Conservation (phyloP, 1,140 invertebrate species). For the Theocolax elegans region DNA sequence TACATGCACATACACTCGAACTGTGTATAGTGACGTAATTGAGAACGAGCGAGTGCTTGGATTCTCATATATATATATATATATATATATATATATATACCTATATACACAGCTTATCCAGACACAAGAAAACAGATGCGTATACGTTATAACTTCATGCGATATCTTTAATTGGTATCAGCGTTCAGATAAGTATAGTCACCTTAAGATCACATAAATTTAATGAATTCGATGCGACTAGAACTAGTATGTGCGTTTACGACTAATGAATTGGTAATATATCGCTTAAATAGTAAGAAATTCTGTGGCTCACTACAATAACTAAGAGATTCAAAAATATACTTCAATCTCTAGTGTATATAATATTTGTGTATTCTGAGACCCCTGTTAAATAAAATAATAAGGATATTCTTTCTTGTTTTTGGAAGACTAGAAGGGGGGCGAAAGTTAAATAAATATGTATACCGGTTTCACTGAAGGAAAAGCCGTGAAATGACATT, state of each 20-base stretch:
- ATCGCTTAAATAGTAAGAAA: too few relatives aligned
- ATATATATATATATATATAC: not conserved
- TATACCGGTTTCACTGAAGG: not conserved
- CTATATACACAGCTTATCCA: not conserved
- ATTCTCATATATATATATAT: not conserved
- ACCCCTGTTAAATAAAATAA: too few relatives aligned
- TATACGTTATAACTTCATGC: not conserved
- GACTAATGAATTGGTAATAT: not conserved
- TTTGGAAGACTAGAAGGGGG: too few relatives aligned
- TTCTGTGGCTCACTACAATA: too few relatives aligned
- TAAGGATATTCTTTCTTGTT: conserved; percentile 7
- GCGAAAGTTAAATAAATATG: not conserved
- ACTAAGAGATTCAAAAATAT: too few relatives aligned
- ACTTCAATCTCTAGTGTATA: too few relatives aligned
- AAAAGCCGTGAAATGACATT: conserved; percentile 7
- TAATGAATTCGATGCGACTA: too few relatives aligned
- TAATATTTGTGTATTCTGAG: too few relatives aligned
- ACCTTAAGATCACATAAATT: too few relatives aligned
- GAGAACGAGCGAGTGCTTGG: conserved; percentile 12
- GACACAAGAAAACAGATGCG: not conserved
- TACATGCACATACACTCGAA: not conserved
- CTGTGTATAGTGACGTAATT: conserved; percentile 12
- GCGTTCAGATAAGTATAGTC: not conserved
- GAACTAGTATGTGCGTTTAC: not conserved
- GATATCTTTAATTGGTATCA: conserved; percentile 24